Evolutionary conservation across 2,797 vertebrate genomes (phyloP).

Genomic region (Onychomys arenicola): DNA sequence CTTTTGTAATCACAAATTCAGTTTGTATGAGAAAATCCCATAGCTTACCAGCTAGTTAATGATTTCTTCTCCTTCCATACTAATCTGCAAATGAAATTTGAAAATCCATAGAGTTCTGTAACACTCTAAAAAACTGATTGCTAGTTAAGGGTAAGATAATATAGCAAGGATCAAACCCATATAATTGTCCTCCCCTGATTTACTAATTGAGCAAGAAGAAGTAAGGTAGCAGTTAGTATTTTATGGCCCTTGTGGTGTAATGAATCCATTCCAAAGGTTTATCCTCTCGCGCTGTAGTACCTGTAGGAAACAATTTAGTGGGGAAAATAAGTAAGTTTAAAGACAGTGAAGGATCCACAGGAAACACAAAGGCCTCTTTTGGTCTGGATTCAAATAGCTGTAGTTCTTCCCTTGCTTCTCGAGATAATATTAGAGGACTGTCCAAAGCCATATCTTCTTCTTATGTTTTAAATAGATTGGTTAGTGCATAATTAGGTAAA

Average conservation of each 20-base stretch:
- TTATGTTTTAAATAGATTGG: background rate
- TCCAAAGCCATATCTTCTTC: background rate
- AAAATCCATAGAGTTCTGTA: background rate
- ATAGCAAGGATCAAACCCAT: background rate
- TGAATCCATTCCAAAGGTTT: background rate
- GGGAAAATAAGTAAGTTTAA: background rate
- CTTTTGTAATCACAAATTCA: background rate
- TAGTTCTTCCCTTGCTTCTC: background rate
- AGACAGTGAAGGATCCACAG: background rate
- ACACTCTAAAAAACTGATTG: background rate
- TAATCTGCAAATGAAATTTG: background rate
- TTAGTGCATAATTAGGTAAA: background rate
- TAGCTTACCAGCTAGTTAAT: background rate
- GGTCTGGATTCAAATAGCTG: background rate
- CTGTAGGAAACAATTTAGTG: background rate
- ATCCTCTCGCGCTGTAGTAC: background rate
- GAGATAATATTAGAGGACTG: background rate
- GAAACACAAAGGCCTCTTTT: background rate
- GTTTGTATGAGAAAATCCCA: background rate
- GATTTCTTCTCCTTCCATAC: background rate
- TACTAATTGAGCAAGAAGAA: background rate
- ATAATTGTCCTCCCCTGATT: background rate
- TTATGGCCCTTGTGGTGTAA: background rate
- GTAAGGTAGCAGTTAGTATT: background rate
- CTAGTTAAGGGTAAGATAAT: background rate